Evolutionary conservation across 2,797 vertebrate genomes (phyloP).

Genomic region (Schizothorax lantsangensis): DNA sequence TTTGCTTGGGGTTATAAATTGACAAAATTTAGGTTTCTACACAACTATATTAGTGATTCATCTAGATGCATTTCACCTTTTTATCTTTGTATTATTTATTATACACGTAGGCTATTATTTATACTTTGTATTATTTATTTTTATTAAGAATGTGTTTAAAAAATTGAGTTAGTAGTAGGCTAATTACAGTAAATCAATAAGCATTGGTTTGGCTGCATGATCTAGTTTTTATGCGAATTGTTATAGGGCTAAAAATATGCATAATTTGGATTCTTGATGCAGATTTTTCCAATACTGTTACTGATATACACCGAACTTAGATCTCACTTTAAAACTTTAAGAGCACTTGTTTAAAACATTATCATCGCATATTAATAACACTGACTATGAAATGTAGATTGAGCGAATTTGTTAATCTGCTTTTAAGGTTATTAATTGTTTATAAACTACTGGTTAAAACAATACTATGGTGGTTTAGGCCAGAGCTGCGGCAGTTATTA

Average conservation of each 20-base stretch:
- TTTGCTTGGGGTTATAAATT: background rate
- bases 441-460: background rate
- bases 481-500: background rate
- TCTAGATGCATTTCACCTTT: background rate
- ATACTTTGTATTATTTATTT: background rate
- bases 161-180: background rate
- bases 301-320: background rate
- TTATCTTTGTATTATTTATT: background rate
- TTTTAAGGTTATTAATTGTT: background rate
- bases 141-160: background rate
- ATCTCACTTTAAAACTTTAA: background rate
- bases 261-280: background rate
- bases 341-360: background rate
- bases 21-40: background rate
- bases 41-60: background rate
- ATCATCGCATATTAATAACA: background rate
- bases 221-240: background rate
- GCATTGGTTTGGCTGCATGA: background rate
- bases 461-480: no score
- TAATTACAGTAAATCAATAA: background rate
- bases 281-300: background rate
- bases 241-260: background rate
- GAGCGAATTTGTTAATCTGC: background rate
- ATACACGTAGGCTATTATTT: background rate
- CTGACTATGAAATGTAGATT: background rate